Evolutionary conservation across 2,888 invertebrate species (phyloP), one percentile per base, ranked within the genome.

Genomic region (Ephialtes manifestator): DNA sequence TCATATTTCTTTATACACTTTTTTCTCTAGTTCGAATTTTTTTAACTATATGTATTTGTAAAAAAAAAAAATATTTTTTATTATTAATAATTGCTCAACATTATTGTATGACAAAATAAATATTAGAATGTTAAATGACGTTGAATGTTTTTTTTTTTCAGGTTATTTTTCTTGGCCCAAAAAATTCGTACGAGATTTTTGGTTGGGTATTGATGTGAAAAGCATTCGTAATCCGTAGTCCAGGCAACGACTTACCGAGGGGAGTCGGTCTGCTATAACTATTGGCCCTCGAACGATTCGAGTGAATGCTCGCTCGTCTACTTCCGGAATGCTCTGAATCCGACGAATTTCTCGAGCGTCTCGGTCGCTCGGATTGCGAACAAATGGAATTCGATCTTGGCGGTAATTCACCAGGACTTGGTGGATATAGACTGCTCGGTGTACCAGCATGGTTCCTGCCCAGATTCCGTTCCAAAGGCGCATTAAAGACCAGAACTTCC

Each of bases 241-340:
- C 24, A 20, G 13, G 28, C 4, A 11, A 20, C 24, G 51, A 87
- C 89, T 87, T 91, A 93, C 93, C 93, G 90, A 94, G 83, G 55
- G 94, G 92, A 28, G 93, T 94, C 31, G 90, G 88, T 77, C 91
- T 90, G 85, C 89, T 89, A 88, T 87, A 92, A 87, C 92, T 93
- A 87, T 92, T 92, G 28, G 92, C 75, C 58, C 92, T 89, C 71
- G 93, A 91, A 76, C 92, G 75, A 82, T 77, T 88, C 35, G 92
- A 89, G 60, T 91, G 90, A 20, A 90, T 86, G 84, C 91, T 90
- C 78, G 91, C 90, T 18, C 92, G 91, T 48, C 93, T 87, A 58
- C 89, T 90, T 60, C 87, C 85, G 4, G 89, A 89, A 55, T 89
- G 88, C 81, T 92, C 91, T 58, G 81, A 79, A 53, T 92, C 91